Evolutionary conservation across 2,113 vertebrate genomes (phyloP).

Genomic region (Sitta europaea): DNA sequence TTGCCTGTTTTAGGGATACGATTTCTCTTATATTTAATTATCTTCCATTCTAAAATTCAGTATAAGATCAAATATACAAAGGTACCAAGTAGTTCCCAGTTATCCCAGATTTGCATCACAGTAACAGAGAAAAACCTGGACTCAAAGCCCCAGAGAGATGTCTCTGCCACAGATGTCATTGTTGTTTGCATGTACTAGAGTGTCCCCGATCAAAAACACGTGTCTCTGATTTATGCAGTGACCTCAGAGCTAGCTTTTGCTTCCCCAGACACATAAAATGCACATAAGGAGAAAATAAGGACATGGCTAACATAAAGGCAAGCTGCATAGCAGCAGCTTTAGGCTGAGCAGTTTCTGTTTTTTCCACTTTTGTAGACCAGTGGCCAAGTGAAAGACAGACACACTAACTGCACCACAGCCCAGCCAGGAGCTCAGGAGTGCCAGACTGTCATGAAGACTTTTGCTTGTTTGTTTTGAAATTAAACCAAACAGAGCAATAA

Average conservation of each 20-base stretch:
- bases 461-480: background rate
- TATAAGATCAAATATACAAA: background rate
- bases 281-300: background rate
- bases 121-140: background rate
- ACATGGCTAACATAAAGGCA: background rate
- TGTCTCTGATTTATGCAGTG: background rate
- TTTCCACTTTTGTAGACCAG: background rate
- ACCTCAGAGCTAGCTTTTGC: background rate
- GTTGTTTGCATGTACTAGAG: background rate
- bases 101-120: background rate
- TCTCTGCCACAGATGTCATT: background rate
- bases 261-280: background rate
- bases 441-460: background rate
- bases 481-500: background rate
- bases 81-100: background rate
- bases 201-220: background rate
- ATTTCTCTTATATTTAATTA: background rate
- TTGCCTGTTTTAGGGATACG: accelerated
- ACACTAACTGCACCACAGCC: background rate
- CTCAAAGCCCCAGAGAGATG: background rate
- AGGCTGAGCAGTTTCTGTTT: background rate
- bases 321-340: background rate
- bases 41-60: background rate
- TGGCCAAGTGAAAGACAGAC: background rate
- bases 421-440: background rate